A percentile compares a stretch with the other conserved stretches of the same genome.
phyloP scores from a whole-genome alignment of 2,888 invertebrate species.

The Argyra leucocephala region DNA sequence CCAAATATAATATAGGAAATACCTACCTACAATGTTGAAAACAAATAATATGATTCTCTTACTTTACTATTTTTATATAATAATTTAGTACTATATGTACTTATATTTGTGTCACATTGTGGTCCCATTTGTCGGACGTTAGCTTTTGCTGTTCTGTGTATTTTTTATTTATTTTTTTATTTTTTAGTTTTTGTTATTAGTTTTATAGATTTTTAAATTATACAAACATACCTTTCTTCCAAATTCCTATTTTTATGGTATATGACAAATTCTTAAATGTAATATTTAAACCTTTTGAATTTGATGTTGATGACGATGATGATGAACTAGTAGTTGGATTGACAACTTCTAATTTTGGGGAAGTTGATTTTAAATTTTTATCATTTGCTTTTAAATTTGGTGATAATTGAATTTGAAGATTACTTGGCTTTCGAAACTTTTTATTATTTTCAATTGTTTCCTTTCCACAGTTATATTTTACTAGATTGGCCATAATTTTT shows the following conservation, averaged over 20 bases:
- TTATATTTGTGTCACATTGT: too few species aligned
- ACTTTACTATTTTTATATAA: too few species aligned
- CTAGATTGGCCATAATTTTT: not conserved
- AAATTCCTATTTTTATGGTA: constrained; percentile 33
- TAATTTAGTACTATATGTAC: too few species aligned
- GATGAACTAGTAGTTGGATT: not conserved
- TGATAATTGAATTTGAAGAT: not conserved
- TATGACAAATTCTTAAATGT: constrained; percentile 36
- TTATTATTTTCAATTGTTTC: not conserved
- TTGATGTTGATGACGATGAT: not conserved
- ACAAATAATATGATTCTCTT: too few species aligned
- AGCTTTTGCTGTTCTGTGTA: too few species aligned
- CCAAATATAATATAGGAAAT: too few species aligned
- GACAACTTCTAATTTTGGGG: not conserved
- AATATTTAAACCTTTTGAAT: constrained; percentile 33
- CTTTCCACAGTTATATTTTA: not conserved
- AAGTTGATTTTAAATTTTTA: not conserved
- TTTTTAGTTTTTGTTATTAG: too few species aligned
- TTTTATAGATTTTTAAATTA: too few species aligned
- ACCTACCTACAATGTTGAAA: too few species aligned
- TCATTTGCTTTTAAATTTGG: not conserved
- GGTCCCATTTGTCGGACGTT: too few species aligned
- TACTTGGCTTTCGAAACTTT: not conserved
- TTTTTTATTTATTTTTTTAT: too few species aligned
- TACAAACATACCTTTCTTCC: constrained; percentile 32